Percentiles rank a stretch among this genome's conserved stretches.
These are phyloP conservation scores for Magallana gigas DNA, from an alignment of 1,140 invertebrate species.

Conservation along the genomic window DNA sequence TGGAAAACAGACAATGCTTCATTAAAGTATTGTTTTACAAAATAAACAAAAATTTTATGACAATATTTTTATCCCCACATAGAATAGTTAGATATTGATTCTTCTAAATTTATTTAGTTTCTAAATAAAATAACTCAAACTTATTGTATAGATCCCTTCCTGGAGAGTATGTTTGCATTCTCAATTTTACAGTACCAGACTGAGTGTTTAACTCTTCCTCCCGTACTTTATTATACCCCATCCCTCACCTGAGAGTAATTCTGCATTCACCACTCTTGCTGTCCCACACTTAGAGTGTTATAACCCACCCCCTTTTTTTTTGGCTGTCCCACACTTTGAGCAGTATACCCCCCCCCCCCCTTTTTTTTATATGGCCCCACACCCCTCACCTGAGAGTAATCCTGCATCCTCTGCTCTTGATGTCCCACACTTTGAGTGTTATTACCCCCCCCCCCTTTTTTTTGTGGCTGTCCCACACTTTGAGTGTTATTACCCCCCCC, in stretches of 20 bases:
- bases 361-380: background rate
- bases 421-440: conserved; percentile 81
- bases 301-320: background rate
- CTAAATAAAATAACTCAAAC: too few species aligned
- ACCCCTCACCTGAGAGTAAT: conserved; percentile 77
- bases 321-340: conserved; percentile 81
- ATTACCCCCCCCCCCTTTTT: background rate
- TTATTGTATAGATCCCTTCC: conserved; percentile 48
- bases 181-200: conserved; percentile 80
- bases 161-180: conserved; percentile 79
- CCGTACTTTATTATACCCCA: background rate
- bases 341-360: conserved; percentile 57
- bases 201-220: conserved; percentile 73
- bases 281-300: conserved; percentile 81
- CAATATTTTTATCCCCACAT: too few species aligned
- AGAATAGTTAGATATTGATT: too few species aligned
- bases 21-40: too few species aligned
- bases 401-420: conserved; percentile 79
- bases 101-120: too few species aligned
- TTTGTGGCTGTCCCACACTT: conserved; percentile 79
- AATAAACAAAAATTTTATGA: too few species aligned
- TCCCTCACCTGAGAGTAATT: conserved; percentile 72
- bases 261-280: conserved; percentile 78
- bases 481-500: conserved; percentile 73
- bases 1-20: too few species aligned